These are phyloP conservation scores for Daphoenositta chrysoptera DNA, from an alignment of 2,113 vertebrate genomes.

Conservation along the genomic window DNA sequence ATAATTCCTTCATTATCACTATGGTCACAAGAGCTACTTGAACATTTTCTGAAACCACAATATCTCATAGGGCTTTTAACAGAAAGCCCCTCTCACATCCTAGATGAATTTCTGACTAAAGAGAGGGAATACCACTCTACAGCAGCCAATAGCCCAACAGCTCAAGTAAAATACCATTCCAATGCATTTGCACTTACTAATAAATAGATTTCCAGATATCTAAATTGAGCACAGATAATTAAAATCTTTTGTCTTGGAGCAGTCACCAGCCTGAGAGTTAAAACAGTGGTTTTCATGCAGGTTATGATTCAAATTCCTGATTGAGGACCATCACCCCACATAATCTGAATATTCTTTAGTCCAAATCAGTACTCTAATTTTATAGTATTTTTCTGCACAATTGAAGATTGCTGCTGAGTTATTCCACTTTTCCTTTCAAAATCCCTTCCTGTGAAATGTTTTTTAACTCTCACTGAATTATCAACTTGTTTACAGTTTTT, in stretches of 20 bases:
- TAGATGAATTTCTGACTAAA: not conserved
- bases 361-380: not conserved
- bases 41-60: not conserved
- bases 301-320: not conserved
- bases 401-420: not conserved
- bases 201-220: not conserved
- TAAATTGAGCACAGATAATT: not conserved
- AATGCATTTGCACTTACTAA: not conserved
- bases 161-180: not conserved
- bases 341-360: not conserved
- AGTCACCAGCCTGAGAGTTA: not conserved
- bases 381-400: not conserved
- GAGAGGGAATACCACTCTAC: not conserved
- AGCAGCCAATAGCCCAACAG: not conserved
- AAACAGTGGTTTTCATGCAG: not conserved
- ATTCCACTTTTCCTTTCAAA: not conserved
- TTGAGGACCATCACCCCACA: not conserved
- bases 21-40: not conserved
- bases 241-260: not conserved
- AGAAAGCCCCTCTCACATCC: not conserved
- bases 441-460: not conserved
- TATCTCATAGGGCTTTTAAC: not conserved
- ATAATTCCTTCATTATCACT: not conserved
- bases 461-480: not conserved
- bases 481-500: not conserved